phyloP scores from a whole-genome alignment of 2,113 vertebrate species.

The Dipodomys stephensi region DNA sequence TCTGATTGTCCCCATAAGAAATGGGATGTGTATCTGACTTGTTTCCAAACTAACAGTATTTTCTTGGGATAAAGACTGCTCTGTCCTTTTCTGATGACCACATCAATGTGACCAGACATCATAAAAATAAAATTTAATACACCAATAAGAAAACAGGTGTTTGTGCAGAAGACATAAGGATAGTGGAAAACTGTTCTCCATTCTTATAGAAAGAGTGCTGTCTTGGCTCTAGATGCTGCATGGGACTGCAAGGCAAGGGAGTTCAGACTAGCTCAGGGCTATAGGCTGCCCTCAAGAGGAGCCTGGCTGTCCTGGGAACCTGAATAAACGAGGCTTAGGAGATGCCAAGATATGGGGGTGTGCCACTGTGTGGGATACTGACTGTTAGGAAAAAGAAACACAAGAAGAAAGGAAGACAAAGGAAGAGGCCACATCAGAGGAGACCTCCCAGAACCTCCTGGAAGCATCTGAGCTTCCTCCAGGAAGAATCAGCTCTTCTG shows the following conservation, averaged over 20 bases:
- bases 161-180: not conserved
- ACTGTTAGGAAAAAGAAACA: not conserved
- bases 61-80: not conserved
- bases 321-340: not conserved
- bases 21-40: no score
- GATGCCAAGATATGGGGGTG: not conserved
- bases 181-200: not conserved
- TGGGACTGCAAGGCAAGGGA: not conserved
- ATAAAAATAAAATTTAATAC: not conserved
- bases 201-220: not conserved
- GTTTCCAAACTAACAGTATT: not conserved
- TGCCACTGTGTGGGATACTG: not conserved
- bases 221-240: not conserved
- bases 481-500: not conserved
- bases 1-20: not conserved
- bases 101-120: not conserved
- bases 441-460: not conserved
- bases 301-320: not conserved
- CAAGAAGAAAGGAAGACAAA: not conserved
- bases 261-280: not conserved
- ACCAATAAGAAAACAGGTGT: not conserved
- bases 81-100: not conserved
- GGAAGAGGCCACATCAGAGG: not conserved
- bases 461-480: not conserved
- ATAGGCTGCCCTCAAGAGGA: not conserved